Percentiles rank a stretch among this genome's conserved stretches.
phyloP scores from a whole-genome alignment of 2,797 vertebrate genomes.

The Rhinella marina region DNA sequence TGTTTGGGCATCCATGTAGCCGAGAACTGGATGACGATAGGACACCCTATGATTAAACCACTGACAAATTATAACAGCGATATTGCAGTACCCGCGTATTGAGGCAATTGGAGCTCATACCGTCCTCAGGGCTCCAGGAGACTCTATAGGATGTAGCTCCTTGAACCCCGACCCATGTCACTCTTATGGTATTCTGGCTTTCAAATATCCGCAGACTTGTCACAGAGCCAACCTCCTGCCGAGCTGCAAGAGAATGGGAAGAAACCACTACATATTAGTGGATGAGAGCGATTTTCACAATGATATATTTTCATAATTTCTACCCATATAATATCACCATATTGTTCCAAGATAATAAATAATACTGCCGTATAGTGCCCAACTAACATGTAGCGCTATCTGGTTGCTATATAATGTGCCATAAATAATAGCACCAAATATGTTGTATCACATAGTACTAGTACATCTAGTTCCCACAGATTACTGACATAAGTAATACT shows the following conservation, averaged over 20 bases:
- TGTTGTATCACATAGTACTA: not conserved
- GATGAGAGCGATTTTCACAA: too few relatives aligned
- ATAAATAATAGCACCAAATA: not conserved
- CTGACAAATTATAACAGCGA: too few relatives aligned
- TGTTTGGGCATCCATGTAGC: too few relatives aligned
- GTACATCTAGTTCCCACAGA: not conserved
- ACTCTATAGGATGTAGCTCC: slow-evolving; percentile 92
- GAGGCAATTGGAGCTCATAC: slow-evolving; percentile 68
- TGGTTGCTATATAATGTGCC: not conserved
- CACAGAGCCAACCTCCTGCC: slow-evolving; percentile 79
- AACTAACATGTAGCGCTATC: too few relatives aligned
- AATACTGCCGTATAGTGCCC: not conserved
- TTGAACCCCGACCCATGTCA: slow-evolving; percentile 91
- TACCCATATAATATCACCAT: not conserved
- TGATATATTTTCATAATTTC: too few relatives aligned
- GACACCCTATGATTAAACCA: too few relatives aligned
- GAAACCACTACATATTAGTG: not conserved
- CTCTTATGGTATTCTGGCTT: slow-evolving; percentile 76
- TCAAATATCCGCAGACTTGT: slow-evolving; percentile 85
- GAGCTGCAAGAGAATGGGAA: not conserved
- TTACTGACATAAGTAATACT: too few relatives aligned
- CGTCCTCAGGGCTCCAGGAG: slow-evolving; percentile 85
- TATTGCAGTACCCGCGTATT: too few relatives aligned
- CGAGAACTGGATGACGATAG: too few relatives aligned
- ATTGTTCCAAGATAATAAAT: not conserved